These are phyloP conservation scores for Takifugu bimaculatus DNA, from an alignment of 2,113 vertebrate species.

Conservation along the genomic window DNA sequence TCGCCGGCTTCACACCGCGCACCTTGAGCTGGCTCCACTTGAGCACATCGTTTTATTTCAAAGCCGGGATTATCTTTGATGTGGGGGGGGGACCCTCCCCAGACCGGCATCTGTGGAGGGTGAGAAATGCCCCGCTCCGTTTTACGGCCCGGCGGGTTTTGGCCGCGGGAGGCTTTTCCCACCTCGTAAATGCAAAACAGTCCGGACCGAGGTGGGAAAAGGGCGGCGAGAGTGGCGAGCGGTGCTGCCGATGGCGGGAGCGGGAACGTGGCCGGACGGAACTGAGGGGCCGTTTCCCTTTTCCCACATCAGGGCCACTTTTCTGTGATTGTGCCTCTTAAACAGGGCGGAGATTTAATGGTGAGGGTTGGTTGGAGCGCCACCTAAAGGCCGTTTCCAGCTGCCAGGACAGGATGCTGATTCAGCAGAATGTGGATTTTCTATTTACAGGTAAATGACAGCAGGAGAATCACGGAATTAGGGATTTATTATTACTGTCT, in stretches of 20 bases:
- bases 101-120: too few species aligned
- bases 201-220: conserved; percentile 5
- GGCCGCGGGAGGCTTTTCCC: background rate
- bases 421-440: too few species aligned
- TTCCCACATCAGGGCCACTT: conserved; percentile 45
- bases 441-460: too few species aligned
- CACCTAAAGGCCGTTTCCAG: too few species aligned
- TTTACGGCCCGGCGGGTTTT: too few species aligned
- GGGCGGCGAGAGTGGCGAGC: background rate
- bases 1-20: conserved; percentile 17
- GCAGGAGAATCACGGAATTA: too few species aligned
- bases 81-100: too few species aligned
- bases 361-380: too few species aligned
- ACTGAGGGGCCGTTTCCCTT: conserved; percentile 37
- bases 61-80: too few species aligned
- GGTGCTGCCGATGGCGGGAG: conserved; percentile 25
- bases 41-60: conserved; percentile 1
- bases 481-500: too few species aligned
- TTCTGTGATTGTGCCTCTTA: conserved; percentile 49
- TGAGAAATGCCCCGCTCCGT: too few species aligned
- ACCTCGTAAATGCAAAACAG: conserved; percentile 20
- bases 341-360: conserved; percentile 63
- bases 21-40: background rate
- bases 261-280: conserved; percentile 40
- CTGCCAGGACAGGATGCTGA: too few species aligned